A percentile compares a stretch with the other conserved stretches of the same genome.
Evolutionary conservation across 2,113 vertebrate genomes (phyloP).

Genomic region (Coryphaenoides rupestris): DNA sequence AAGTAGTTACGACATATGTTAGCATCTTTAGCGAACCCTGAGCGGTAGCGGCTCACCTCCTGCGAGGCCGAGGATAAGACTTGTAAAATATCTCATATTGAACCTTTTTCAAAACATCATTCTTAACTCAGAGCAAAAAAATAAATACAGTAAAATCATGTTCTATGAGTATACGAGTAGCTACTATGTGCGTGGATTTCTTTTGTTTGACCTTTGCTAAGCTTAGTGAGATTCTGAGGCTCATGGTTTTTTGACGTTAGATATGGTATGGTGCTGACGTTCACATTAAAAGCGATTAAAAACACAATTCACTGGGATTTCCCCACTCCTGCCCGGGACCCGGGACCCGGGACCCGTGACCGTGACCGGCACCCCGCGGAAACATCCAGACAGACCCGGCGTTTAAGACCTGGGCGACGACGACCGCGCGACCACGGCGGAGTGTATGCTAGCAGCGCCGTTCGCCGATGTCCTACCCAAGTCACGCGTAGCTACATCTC

Average conservation of each 20-base stretch:
- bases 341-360: too few species aligned
- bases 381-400: not conserved
- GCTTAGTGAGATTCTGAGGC: constrained; percentile 1
- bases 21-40: constrained; percentile 61
- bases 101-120: too few species aligned
- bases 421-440: not conserved
- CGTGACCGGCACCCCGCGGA: not conserved
- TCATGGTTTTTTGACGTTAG: not conserved
- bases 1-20: constrained; percentile 15
- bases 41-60: constrained; percentile 55
- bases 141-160: constrained; percentile 8
- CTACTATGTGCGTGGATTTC: not conserved
- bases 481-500: not conserved
- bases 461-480: not conserved
- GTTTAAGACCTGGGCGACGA: not conserved
- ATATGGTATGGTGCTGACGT: not conserved
- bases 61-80: constrained; percentile 41
- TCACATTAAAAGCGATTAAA: not conserved
- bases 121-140: not conserved
- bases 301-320: not conserved
- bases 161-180: constrained; percentile 27
- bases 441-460: not conserved
- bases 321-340: too few species aligned
- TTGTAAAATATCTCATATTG: constrained; percentile 11
- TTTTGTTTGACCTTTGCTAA: constrained; percentile 3